phyloP scores from a whole-genome alignment of 1,140 invertebrate species.

The Chlorops oryzae region DNA sequence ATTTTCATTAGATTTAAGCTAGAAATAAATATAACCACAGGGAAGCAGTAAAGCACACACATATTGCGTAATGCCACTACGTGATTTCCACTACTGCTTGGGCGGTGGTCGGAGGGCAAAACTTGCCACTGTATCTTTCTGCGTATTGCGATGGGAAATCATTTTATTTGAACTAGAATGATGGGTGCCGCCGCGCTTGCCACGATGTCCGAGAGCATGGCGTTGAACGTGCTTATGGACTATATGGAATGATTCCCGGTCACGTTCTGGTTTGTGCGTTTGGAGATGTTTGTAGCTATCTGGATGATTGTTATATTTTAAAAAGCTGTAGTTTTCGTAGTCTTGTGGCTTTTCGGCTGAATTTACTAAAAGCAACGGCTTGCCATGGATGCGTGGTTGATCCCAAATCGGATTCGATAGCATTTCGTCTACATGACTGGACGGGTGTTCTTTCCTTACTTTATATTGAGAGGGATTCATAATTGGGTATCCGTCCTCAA shows the following conservation, averaged over 20 bases:
- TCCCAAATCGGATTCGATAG: conserved; percentile 24
- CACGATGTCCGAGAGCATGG: conserved; percentile 16
- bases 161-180: conserved; percentile 27
- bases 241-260: not conserved
- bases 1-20: no score
- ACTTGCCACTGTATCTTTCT: conserved; percentile 40
- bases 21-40: no score
- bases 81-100: conserved; percentile 31
- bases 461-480: conserved; percentile 39
- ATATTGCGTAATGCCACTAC: no score
- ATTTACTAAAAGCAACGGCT: not conserved
- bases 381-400: conserved; percentile 16
- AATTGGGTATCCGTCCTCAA: conserved; percentile 30
- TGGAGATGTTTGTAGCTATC: conserved; percentile 45
- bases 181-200: conserved; percentile 22
- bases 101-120: conserved; percentile 41
- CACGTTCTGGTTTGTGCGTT: conserved; percentile 26
- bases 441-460: conserved; percentile 35
- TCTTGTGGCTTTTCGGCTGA: conserved; percentile 19
- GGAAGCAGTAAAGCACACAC: no score
- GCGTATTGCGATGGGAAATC: conserved; percentile 11
- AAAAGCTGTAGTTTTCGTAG: conserved; percentile 43
- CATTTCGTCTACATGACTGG: conserved; percentile 24
- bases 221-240: not conserved
- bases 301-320: conserved; percentile 45